phyloP scores from a whole-genome alignment of 1,140 invertebrate genomes.

The Cydia amplana region DNA sequence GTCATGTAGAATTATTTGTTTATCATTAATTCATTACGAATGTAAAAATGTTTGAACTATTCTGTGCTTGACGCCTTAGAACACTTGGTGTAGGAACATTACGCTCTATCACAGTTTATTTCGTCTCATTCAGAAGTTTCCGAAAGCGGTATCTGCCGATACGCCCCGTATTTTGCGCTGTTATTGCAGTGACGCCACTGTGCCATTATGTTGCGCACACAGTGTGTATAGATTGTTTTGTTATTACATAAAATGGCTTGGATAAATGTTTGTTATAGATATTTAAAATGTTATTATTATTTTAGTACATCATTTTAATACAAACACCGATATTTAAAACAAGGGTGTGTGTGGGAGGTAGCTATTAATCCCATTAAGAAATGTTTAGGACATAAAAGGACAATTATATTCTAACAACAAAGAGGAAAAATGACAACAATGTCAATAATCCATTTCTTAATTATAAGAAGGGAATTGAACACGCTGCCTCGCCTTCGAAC shows the following conservation, averaged over 20 bases:
- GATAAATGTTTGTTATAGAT: too few relatives aligned
- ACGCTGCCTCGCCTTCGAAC: background rate
- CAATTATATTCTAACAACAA: background rate
- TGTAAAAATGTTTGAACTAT: background rate
- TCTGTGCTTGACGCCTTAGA: background rate
- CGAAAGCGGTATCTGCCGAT: background rate
- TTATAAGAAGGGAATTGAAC: slow-evolving; percentile 27
- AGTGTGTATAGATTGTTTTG: background rate
- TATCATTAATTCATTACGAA: too few relatives aligned
- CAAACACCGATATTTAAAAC: too few relatives aligned
- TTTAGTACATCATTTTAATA: too few relatives aligned
- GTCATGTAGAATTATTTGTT: too few relatives aligned
- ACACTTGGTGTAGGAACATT: background rate
- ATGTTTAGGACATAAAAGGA: background rate
- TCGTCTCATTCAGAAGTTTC: background rate
- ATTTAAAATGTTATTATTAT: too few relatives aligned
- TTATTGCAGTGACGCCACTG: background rate
- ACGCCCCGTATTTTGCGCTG: background rate
- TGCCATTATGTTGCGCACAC: background rate
- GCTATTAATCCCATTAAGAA: background rate
- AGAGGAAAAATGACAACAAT: slow-evolving; percentile 7
- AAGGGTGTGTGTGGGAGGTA: too few relatives aligned
- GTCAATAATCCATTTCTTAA: slow-evolving; percentile 29
- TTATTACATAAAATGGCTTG: too few relatives aligned
- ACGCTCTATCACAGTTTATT: background rate